These are phyloP conservation scores for Aplysina aerophoba DNA, from an alignment of 37 sponge, comb jelly and placozoan species.

Conservation along the genomic window DNA sequence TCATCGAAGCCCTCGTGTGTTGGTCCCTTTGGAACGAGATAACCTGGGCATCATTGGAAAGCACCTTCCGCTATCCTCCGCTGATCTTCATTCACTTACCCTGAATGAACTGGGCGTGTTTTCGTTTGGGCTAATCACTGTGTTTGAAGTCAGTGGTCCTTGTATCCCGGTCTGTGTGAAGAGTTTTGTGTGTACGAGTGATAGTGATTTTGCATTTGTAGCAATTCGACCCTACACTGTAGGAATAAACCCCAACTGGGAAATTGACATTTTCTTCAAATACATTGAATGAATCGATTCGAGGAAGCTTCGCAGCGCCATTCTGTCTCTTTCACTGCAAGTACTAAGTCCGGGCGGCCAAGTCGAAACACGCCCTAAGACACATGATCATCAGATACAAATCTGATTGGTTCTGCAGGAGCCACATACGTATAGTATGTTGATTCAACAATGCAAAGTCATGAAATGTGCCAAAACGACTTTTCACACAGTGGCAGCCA, in stretches of 20 bases:
- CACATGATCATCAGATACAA: too few relatives aligned
- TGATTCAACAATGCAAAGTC: too few relatives aligned
- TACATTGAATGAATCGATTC: constrained; percentile 49
- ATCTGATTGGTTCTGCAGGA: too few relatives aligned
- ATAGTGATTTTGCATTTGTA: constrained; percentile 36
- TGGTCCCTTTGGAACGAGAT: neutral
- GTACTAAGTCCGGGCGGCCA: too few relatives aligned
- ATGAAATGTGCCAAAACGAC: too few relatives aligned
- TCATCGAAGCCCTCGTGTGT: neutral
- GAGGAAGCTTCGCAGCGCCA: too few relatives aligned
- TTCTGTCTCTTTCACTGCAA: constrained; percentile 52
- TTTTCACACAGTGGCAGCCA: too few relatives aligned
- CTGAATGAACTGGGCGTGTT: constrained; percentile 48
- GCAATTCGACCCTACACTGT: constrained; percentile 37
- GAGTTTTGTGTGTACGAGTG: neutral
- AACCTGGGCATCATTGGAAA: neutral
- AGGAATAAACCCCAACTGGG: constrained; percentile 64
- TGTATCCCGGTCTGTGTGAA: constrained; percentile 44
- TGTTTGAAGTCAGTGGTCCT: constrained; percentile 68
- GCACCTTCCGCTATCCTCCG: neutral
- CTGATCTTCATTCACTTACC: constrained; percentile 25
- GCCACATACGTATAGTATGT: too few relatives aligned
- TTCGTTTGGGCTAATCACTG: constrained; percentile 11
- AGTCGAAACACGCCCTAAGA: too few relatives aligned
- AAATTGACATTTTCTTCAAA: constrained; percentile 47